phyloP scores from a whole-genome alignment of 2,113 vertebrate genomes.

The Epinephelus lanceolatus region DNA sequence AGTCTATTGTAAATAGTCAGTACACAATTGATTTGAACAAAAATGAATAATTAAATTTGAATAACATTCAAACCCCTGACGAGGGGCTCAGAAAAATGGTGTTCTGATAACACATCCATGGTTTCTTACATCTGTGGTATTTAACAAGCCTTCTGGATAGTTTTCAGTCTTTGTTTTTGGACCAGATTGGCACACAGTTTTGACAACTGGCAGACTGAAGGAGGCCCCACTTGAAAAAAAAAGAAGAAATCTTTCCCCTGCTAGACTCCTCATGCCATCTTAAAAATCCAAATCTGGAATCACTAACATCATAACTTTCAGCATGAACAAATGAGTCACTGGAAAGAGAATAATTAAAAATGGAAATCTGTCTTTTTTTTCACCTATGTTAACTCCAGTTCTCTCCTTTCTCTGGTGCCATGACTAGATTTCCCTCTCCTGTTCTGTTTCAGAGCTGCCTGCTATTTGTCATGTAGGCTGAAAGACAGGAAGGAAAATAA shows the following conservation, averaged over 20 bases:
- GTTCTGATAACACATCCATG: too few species aligned
- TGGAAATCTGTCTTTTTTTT: not conserved
- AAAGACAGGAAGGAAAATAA: conserved; percentile 12
- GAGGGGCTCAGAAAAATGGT: too few species aligned
- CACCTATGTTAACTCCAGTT: not conserved
- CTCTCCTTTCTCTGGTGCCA: not conserved
- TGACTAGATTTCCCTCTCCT: conserved; percentile 10
- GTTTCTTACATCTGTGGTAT: too few species aligned
- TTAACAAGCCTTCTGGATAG: not conserved
- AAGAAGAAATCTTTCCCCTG: not conserved
- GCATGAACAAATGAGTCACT: not conserved
- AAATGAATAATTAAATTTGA: too few species aligned
- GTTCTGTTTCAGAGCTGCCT: not conserved
- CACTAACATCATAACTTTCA: not conserved
- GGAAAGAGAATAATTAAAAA: not conserved
- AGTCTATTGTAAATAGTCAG: too few species aligned
- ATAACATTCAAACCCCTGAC: too few species aligned
- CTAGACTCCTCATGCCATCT: not conserved
- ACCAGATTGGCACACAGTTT: not conserved
- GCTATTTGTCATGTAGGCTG: conserved; percentile 28
- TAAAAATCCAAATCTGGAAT: not conserved
- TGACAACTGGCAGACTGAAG: not conserved
- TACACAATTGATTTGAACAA: too few species aligned
- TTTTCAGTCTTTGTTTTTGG: not conserved
- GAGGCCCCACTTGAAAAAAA: not conserved